Conservation (phyloP, 2,888 invertebrate genomes). For the Phytoseiulus persimilis region DNA sequence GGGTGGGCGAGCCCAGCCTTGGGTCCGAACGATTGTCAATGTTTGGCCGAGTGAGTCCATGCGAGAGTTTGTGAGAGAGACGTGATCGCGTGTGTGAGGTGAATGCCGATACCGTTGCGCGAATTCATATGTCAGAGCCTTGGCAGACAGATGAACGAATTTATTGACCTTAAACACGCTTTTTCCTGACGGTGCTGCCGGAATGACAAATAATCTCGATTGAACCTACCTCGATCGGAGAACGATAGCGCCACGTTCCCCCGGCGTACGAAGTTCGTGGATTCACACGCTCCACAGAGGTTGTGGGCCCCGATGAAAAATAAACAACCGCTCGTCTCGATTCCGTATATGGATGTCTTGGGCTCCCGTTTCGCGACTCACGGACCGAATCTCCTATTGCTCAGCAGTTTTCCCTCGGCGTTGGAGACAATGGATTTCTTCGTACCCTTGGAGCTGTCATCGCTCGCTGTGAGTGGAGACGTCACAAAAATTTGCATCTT, state of each 20-base stretch:
- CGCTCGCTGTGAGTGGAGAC: not conserved
- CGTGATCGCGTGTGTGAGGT: not conserved
- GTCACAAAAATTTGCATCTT: not conserved
- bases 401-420: not conserved
- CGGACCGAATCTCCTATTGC: too few species aligned
- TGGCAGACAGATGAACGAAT: not conserved
- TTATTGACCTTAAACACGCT: slow-evolving; percentile 5
- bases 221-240: not conserved
- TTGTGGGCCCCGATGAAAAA: too few species aligned
- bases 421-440: not conserved
- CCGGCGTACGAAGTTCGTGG: too few species aligned
- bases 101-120: not conserved
- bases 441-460: not conserved
- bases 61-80: not conserved
- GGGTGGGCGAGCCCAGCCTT: too few species aligned
- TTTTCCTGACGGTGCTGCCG: not conserved
- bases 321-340: too few species aligned
- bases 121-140: not conserved
- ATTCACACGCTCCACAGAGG: too few species aligned
- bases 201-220: not conserved
- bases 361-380: too few species aligned
- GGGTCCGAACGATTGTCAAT: not conserved
- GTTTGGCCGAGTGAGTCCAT: not conserved
- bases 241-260: not conserved
- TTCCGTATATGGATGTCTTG: too few species aligned